Evolutionary conservation across 2,888 invertebrate species (phyloP), one percentile per base, ranked within the genome.

Genomic region (Anthrax anthrax): DNA sequence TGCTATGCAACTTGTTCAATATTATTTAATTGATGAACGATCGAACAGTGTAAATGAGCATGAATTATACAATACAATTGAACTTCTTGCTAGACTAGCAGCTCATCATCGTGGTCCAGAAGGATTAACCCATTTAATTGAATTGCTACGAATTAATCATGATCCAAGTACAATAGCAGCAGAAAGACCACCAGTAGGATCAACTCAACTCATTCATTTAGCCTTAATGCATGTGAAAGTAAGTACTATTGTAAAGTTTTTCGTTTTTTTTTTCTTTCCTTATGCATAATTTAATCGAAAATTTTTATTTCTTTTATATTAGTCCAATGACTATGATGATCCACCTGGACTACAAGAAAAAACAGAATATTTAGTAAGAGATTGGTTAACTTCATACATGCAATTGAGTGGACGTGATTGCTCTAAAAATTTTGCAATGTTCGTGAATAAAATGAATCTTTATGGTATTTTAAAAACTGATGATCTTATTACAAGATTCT

Each of bases 381-480:
- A 98, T 61, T 99, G 98, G 98, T 87, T 96, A 16, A 80, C 77
- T 50, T 82, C 95, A 60, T 84, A 92, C 60, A 81, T 81, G 17
- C 67, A 66, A 46, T 83, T 85, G 5, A 75, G 80, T 16, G 84
- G 84, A 43, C 80, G 88, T 38, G 90, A 90, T 61, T 79, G 88
- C 0, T 81, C 83, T 1, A 94, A 94, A 67, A 89, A 94, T 37
- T 95, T 97, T 67, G 83, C 87, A 52, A 71, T 88, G 54, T 96
- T 96, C 68, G 92, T 97, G 4, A 90, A 90, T 60, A 87, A 94
- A 67, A 92, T 98, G 94, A 95, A 95, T 65, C 78, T 88, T 58
- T 87, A 90, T 57, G 92, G 98, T 5, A 92, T 98, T 50, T 72
- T 96, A 44, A 96, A 96, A 67, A 94, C 95, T 0, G 98, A 99